phyloP scores from a whole-genome alignment of 2,113 vertebrate genomes.

The Syrrhaptes paradoxus region DNA sequence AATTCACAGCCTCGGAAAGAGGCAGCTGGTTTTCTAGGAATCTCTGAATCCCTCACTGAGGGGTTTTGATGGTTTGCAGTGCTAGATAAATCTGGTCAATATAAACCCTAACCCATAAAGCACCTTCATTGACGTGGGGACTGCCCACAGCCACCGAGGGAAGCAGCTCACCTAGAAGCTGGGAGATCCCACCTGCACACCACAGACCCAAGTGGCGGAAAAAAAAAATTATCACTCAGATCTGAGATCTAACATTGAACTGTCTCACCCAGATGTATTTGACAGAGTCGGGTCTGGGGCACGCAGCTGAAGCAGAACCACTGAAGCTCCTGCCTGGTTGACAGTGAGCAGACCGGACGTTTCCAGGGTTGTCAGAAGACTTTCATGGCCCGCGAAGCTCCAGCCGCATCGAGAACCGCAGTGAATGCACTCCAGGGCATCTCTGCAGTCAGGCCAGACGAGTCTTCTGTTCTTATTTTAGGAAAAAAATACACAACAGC shows the following conservation, averaged over 20 bases:
- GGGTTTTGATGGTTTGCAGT: neutral
- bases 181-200: neutral
- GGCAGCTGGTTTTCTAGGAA: conserved; percentile 10
- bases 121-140: accelerated
- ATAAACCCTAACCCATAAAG: accelerated
- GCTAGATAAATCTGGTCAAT: neutral
- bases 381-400: neutral
- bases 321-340: neutral
- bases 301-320: accelerated
- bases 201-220: too few species aligned
- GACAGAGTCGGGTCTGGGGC: neutral
- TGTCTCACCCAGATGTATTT: neutral
- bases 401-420: neutral
- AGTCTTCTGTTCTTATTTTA: accelerated
- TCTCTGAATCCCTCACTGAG: neutral
- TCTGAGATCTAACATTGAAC: accelerated
- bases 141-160: accelerated
- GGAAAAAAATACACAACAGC: neutral
- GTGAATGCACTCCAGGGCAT: neutral
- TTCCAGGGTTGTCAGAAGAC: neutral
- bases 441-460: neutral
- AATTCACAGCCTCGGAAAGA: neutral
- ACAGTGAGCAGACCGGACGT: neutral
- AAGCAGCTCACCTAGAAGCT: neutral
- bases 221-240: accelerated